These are phyloP conservation scores for Vimba vimba DNA, from an alignment of 2,113 vertebrate genomes.

Conservation along the genomic window DNA sequence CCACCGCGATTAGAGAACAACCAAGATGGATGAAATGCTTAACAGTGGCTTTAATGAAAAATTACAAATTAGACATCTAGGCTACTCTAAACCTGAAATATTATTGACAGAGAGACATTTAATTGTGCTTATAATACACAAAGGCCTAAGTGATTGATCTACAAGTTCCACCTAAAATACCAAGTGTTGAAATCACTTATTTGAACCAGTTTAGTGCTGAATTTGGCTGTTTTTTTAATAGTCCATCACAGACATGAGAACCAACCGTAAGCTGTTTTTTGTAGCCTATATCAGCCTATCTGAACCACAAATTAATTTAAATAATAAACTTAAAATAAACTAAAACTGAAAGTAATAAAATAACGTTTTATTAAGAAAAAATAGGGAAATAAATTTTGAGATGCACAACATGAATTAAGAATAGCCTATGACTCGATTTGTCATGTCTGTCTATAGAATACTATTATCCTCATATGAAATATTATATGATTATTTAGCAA, in stretches of 20 bases:
- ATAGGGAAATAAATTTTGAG: background rate
- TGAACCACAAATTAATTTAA: background rate
- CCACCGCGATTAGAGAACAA: background rate
- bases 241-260: background rate
- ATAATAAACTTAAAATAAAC: background rate
- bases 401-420: background rate
- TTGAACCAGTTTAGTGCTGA: background rate
- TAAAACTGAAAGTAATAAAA: background rate
- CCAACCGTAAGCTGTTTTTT: background rate
- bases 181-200: slow-evolving; percentile 1
- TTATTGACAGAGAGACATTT: background rate
- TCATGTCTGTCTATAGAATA: background rate
- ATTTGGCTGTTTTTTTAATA: background rate
- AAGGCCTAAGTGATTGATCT: background rate
- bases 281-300: too few species aligned
- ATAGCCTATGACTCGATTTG: background rate
- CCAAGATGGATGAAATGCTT: slow-evolving; percentile 27
- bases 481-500: slow-evolving; percentile 10
- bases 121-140: slow-evolving; percentile 13
- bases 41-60: background rate
- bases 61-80: slow-evolving; percentile 8
- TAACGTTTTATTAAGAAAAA: background rate
- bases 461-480: background rate
- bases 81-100: slow-evolving; percentile 5
- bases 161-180: slow-evolving; percentile 3